These are phyloP conservation scores for Branchinecta lynchi DNA, from an alignment of 1,140 invertebrate genomes.

Conservation along the genomic window DNA sequence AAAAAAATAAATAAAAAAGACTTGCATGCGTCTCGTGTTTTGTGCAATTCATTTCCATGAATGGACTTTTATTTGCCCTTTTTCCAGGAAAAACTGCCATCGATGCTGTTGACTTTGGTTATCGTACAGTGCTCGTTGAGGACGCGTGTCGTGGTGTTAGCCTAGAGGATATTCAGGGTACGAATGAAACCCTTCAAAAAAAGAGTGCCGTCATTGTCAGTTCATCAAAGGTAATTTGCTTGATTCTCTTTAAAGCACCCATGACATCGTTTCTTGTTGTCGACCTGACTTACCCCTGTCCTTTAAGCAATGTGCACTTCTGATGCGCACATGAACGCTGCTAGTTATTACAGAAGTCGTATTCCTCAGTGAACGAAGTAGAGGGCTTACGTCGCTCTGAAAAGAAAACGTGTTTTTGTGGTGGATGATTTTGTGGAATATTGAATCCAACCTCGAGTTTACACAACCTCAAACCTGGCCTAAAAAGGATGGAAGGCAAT, in stretches of 20 bases:
- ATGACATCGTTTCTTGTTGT: not conserved
- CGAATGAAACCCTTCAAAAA: slow-evolving; percentile 52
- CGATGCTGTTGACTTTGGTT: slow-evolving; percentile 71
- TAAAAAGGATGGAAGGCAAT: too few relatives aligned
- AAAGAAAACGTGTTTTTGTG: too few relatives aligned
- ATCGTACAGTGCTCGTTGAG: slow-evolving; percentile 72
- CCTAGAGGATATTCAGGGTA: slow-evolving; percentile 61
- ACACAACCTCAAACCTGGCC: too few relatives aligned
- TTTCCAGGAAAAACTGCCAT: slow-evolving; percentile 58
- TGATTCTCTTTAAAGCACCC: slow-evolving; percentile 2
- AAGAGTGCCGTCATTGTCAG: slow-evolving; percentile 62
- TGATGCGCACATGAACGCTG: not conserved
- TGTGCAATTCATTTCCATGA: too few relatives aligned
- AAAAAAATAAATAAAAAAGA: too few relatives aligned
- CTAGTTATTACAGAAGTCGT: too few relatives aligned
- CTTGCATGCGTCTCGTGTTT: too few relatives aligned
- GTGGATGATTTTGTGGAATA: too few relatives aligned
- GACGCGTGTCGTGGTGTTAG: slow-evolving; percentile 80
- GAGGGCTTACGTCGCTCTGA: too few relatives aligned
- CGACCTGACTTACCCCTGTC: not conserved
- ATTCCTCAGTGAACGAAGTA: too few relatives aligned
- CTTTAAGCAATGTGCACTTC: not conserved
- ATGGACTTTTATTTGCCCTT: too few relatives aligned
- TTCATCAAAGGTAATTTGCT: slow-evolving; percentile 40
- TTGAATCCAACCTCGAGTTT: too few relatives aligned